Evolutionary conservation across 2,113 vertebrate genomes (phyloP), one percentile per base, ranked within the genome.

Genomic region (Numida meleagris): DNA sequence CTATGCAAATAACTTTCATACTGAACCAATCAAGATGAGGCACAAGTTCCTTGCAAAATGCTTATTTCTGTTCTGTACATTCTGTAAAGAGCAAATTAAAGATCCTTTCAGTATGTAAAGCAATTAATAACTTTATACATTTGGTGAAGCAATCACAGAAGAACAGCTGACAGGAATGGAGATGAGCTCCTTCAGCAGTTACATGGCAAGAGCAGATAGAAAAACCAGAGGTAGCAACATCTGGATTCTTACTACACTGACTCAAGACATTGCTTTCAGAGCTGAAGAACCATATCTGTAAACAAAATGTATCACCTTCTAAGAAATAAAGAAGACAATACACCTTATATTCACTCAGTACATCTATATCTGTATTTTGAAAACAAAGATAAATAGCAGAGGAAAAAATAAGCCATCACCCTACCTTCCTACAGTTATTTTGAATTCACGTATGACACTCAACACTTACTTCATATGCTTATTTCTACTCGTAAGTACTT

Each of bases 61-160:
- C 0, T 0, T 5, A 18, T 17, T 75, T 67, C 20, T 79, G 27
- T 51, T 36, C 59, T 0, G 0, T 14, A 15, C 14, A 29, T 75
- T 85, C 63, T 72, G 21, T 5, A 51, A 21, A 50, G 0, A 43
- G 17, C 14, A 61, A 48, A 65, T 31, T 80, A 2, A 3, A 45
- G 27, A 89, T 48, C 7, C 19, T 63, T 82, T 61, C 29, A 58
- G 12, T n/a, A 72, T 36, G 70, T 53, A 72, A 82, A 89, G 15
- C 13, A 82, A 78, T 25, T 21, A 7, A 42, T 59, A 72, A 53
- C 48, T n/a, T 63, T 33, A 14, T 33, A 25, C 29, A 50, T 40
- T 10, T 40, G 45, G 34, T 25, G 23, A 61, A 61, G 59, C 59
- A 61, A 36, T 14, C 34, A 61, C 59, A 38, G 20, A 15, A 61